phyloP scores from a whole-genome alignment of 37 sponge, comb jelly and placozoan species.

The Chondrilla cf. caribensis region DNA sequence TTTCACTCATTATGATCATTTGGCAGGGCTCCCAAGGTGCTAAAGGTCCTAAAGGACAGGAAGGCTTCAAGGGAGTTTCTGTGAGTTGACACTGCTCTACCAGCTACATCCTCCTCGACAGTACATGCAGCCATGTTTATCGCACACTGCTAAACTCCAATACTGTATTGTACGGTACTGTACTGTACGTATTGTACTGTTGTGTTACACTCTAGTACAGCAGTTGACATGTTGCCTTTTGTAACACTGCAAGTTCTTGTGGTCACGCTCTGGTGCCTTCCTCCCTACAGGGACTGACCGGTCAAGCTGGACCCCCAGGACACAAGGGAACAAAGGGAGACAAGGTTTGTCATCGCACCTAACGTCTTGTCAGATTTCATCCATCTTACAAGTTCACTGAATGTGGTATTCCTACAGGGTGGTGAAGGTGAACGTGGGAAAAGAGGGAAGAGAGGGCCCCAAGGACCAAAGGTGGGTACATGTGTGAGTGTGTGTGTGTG shows the following conservation, averaged over 20 bases:
- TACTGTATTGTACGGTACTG: too few relatives aligned
- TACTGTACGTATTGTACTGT: too few relatives aligned
- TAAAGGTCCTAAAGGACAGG: conserved; percentile 3
- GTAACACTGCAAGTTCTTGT: too few relatives aligned
- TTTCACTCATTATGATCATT: too few relatives aligned
- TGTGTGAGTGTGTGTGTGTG: too few relatives aligned
- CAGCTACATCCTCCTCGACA: too few relatives aligned
- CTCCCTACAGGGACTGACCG: not conserved
- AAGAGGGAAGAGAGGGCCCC: not conserved
- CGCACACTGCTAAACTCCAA: too few relatives aligned
- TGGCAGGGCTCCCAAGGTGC: conserved; percentile 21
- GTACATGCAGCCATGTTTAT: too few relatives aligned
- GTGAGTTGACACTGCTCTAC: conserved; percentile 15
- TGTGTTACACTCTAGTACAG: too few relatives aligned
- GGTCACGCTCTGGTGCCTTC: too few relatives aligned
- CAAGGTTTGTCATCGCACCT: conserved; percentile 20
- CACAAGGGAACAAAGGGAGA: conserved; percentile 14
- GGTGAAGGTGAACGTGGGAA: not conserved
- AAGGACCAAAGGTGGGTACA: not conserved
- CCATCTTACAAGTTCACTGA: not conserved
- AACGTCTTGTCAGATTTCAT: too few relatives aligned
- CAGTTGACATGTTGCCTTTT: too few relatives aligned
- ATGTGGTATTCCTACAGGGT: conserved; percentile 21
- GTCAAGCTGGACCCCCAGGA: not conserved
- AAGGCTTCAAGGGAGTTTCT: conserved; percentile 19